Evolutionary conservation across 2,797 vertebrate genomes (phyloP), one percentile per base, ranked within the genome.

Genomic region (Falco naumanni): DNA sequence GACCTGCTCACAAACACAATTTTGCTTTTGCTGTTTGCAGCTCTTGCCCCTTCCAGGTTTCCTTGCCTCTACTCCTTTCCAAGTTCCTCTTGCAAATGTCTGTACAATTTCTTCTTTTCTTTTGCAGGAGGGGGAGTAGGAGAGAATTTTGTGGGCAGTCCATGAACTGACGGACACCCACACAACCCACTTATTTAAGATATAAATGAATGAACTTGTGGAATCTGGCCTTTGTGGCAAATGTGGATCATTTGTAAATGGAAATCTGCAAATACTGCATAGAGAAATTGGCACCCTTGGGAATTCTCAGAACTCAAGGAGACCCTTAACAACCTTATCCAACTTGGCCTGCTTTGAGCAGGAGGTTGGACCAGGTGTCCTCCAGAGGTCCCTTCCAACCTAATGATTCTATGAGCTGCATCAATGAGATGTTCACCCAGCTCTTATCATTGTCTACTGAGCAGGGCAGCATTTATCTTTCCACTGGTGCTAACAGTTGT

Each of bases 401-500:
- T 84, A 57, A 7, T 1, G 8, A 18, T 61, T 88, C 48, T 48
- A 4, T 41, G 45, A 66, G 25, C 26, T 80, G 48, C 53, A 10
- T 50, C 19, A 64, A 2, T n/a, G 48, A 84, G 28, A 54, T 0
- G 0, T 57, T 86, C 1, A 3, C 69, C 87, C 82, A 94, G 87
- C 82, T 96, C 82, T 93, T 65, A 77, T 20, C 74, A 39, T 77
- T 0, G 0, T 72, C 81, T 95, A 2, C 84, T 56, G 31, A 61
- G 53, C 43, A 76, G 69, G 82, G 68, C 91, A 57, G 81, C n/a
- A 25, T 75, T 89, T 86, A n/a, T 75, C 71, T 95, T 66, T 85
- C 82, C 26, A 5, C 53, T 90, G 94, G 84, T 93, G 90, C 96
- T 96, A 96, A 60, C 54, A 53, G 72, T 45, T 43, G 56, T 71